A percentile compares a stretch with the other conserved stretches of the same genome.
These are phyloP conservation scores for Capreolus pygargus DNA, from an alignment of 2,113 vertebrate genomes.

Conservation along the genomic window DNA sequence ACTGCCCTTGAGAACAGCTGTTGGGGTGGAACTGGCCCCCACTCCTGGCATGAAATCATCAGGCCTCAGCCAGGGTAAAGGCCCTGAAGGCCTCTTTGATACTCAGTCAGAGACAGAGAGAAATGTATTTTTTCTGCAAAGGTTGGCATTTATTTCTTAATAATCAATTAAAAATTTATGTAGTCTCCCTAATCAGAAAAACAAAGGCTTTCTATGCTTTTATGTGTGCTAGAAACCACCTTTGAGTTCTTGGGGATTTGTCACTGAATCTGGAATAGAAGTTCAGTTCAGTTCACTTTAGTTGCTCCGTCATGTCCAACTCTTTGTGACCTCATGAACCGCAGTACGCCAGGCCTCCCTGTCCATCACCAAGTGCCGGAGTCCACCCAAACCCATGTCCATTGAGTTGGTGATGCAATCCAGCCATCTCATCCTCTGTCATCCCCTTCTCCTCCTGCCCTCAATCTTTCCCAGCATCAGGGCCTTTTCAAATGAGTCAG, in stretches of 20 bases:
- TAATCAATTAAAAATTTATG: slow-evolving; percentile 60
- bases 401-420: no score
- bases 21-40: neutral
- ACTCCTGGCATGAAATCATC: neutral
- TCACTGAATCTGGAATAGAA: slow-evolving; percentile 18
- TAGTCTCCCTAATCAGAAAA: slow-evolving; percentile 44
- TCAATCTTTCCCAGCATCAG: no score
- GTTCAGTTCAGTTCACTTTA: no score
- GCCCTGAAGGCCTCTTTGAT: neutral
- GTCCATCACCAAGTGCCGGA: no score
- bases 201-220: slow-evolving; percentile 50
- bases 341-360: no score
- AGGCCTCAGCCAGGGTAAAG: neutral
- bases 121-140: slow-evolving; percentile 53
- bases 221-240: neutral
- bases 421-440: no score
- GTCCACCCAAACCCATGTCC: no score
- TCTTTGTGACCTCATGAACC: no score
- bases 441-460: no score
- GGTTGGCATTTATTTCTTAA: slow-evolving; percentile 64
- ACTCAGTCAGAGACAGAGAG: slow-evolving; percentile 14
- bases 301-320: no score
- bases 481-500: no score
- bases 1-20: slow-evolving; percentile 24
- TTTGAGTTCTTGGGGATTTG: slow-evolving; percentile 54